Percentiles rank a stretch among this genome's conserved stretches.
These are phyloP conservation scores for Andricus quercusramuli DNA, from an alignment of 2,888 invertebrate genomes.

Conservation along the genomic window DNA sequence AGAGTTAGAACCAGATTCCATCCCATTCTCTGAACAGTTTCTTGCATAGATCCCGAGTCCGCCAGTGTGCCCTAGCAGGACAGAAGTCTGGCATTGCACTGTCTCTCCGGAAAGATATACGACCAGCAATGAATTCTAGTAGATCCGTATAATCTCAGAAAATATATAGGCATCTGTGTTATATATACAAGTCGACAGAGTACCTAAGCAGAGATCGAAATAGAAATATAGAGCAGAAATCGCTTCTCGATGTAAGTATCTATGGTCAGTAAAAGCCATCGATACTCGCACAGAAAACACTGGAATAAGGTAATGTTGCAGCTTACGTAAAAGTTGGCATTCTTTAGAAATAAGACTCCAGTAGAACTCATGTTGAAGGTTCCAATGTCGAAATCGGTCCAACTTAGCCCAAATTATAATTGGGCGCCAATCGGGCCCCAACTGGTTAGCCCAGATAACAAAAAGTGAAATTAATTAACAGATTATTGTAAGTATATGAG, in stretches of 20 bases:
- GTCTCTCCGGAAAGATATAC: constrained; percentile 37
- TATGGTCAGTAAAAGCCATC: constrained; percentile 59
- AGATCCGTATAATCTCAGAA: constrained; percentile 38
- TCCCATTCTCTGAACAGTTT: not conserved
- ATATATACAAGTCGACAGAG: constrained; percentile 29
- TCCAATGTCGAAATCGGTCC: no score
- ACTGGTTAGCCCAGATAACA: no score
- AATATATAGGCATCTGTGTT: constrained; percentile 18
- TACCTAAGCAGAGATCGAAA: constrained; percentile 27
- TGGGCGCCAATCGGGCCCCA: no score
- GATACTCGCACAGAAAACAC: constrained; percentile 44
- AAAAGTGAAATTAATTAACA: no score
- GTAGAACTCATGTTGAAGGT: no score
- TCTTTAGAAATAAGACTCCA: no score
- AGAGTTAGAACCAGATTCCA: not conserved
- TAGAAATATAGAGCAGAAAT: constrained; percentile 7
- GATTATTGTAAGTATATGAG: no score
- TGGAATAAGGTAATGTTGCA: no score
- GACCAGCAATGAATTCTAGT: constrained; percentile 28
- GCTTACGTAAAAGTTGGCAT: no score
- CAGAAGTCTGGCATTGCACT: constrained; percentile 29
- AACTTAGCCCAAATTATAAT: no score
- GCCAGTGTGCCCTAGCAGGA: not conserved
- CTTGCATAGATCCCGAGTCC: constrained; percentile 11
- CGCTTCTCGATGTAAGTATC: constrained; percentile 48